Evolutionary conservation across 2,888 invertebrate genomes (phyloP).

Genomic region (Phyto melanocephala): DNA sequence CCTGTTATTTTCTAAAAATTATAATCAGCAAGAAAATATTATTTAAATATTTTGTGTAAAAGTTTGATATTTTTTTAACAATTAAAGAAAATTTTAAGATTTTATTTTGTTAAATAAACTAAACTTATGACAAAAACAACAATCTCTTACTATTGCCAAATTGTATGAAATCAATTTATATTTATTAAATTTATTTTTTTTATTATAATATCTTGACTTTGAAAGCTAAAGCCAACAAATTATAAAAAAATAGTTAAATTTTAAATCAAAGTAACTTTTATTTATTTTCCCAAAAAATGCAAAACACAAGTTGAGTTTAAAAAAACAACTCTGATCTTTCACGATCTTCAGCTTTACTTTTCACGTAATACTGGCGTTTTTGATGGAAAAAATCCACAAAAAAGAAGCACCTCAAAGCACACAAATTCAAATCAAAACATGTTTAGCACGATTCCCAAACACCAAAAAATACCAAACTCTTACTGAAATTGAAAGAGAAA

Average conservation of each 20-base stretch:
- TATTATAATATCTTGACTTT: background rate
- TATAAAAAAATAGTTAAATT: too few relatives aligned
- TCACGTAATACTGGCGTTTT: background rate
- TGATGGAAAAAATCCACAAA: background rate
- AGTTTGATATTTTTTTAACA: too few relatives aligned
- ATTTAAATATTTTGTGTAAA: too few relatives aligned
- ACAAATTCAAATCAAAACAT: constrained; percentile 29
- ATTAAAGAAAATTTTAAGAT: too few relatives aligned
- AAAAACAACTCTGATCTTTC: background rate
- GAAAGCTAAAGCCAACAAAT: background rate
- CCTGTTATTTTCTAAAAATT: too few relatives aligned
- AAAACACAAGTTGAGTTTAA: background rate
- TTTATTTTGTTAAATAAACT: too few relatives aligned
- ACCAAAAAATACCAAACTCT: background rate
- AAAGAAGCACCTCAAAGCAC: constrained; percentile 13
- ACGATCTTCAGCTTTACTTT: background rate
- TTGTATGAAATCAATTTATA: too few relatives aligned
- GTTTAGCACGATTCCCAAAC: constrained; percentile 38
- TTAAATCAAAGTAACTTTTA: too few relatives aligned
- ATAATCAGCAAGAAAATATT: too few relatives aligned
- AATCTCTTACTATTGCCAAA: too few relatives aligned
- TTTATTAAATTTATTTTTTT: too few relatives aligned
- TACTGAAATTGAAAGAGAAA: background rate
- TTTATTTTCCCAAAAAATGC: background rate
- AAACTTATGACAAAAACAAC: too few relatives aligned